phyloP scores from a whole-genome alignment of 2,888 invertebrate genomes.

The Megaustenia siamemsis region DNA sequence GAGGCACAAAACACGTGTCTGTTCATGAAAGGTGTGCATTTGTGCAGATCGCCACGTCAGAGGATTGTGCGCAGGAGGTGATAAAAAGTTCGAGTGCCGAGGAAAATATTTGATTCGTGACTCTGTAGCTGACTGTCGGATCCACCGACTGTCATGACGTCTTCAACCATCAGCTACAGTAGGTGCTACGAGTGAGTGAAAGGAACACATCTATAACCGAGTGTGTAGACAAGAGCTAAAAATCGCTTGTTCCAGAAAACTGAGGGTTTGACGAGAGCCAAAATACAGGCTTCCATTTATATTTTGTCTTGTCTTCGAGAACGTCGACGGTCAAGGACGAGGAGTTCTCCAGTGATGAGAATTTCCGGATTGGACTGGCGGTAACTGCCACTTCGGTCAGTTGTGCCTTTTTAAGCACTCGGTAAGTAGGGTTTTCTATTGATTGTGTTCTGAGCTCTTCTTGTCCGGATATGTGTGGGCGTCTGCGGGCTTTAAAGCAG shows the following conservation, averaged over 20 bases:
- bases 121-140: neutral
- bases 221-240: no score
- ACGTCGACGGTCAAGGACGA: conserved; percentile 16
- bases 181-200: neutral
- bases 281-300: neutral
- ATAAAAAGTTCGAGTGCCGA: neutral
- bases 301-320: conserved; percentile 15
- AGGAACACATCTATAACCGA: no score
- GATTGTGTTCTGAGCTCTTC: neutral
- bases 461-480: neutral
- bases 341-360: conserved; percentile 14
- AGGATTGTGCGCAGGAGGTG: neutral
- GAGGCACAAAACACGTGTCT: neutral
- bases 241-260: neutral
- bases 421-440: neutral
- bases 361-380: conserved; percentile 22
- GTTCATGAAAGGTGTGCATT: neutral
- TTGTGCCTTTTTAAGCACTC: conserved; percentile 10
- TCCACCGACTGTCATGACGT: neutral
- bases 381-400: conserved; percentile 13
- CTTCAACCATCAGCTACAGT: neutral
- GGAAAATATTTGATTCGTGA: neutral
- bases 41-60: neutral
- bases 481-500: neutral
- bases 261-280: neutral